These are phyloP conservation scores for Eurytoma adleriae DNA, from an alignment of 2,888 invertebrate species.

Conservation along the genomic window DNA sequence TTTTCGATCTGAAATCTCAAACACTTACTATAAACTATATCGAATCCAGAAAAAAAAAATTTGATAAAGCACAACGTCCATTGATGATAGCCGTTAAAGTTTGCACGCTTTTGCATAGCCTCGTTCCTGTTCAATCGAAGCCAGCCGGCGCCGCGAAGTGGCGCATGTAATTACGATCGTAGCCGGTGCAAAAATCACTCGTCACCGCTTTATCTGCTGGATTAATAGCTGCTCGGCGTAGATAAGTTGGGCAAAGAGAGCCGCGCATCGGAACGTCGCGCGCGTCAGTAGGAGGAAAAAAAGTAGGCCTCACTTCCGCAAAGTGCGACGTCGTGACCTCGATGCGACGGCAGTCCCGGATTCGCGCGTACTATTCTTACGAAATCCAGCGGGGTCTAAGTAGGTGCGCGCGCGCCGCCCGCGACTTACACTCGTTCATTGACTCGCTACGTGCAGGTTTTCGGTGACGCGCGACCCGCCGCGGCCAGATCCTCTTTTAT, in stretches of 20 bases:
- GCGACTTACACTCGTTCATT: constrained; percentile 30
- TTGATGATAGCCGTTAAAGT: background rate
- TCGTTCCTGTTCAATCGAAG: background rate
- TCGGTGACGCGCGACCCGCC: background rate
- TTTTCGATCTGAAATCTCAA: too few relatives aligned
- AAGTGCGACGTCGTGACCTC: background rate
- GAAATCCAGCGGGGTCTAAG: background rate
- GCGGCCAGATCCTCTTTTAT: constrained; percentile 2
- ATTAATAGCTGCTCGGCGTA: too few relatives aligned
- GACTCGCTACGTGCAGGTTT: constrained; percentile 8
- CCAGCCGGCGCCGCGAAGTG: background rate
- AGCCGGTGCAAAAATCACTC: too few relatives aligned
- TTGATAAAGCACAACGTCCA: constrained; percentile 28
- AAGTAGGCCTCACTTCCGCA: too few relatives aligned
- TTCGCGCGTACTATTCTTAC: background rate
- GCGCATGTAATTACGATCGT: constrained; percentile 8
- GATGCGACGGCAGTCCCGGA: background rate
- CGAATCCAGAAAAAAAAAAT: too few relatives aligned
- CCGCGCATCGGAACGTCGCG: background rate
- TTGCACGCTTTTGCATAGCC: background rate
- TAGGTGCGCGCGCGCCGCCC: background rate
- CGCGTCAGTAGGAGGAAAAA: too few relatives aligned
- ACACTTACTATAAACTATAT: too few relatives aligned
- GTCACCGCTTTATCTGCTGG: too few relatives aligned
- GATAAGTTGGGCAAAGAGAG: too few relatives aligned